A percentile compares a stretch with the other conserved stretches of the same genome.
These are phyloP conservation scores for Emmelina monodactyla DNA, from an alignment of 2,888 invertebrate genomes.

Conservation along the genomic window DNA sequence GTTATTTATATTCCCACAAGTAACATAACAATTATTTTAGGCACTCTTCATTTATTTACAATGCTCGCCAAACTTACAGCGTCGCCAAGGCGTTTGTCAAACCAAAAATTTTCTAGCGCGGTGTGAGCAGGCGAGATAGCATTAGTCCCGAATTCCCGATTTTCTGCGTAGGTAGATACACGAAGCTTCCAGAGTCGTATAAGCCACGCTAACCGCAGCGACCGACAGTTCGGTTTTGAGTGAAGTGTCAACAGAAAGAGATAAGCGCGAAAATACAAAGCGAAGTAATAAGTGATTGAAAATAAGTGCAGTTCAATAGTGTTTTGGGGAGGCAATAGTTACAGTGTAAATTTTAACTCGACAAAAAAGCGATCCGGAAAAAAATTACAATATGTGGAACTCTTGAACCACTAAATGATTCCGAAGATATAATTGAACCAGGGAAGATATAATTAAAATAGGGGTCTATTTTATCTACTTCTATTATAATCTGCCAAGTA, in stretches of 20 bases:
- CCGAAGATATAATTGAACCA: too few relatives aligned
- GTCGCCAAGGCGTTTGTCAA: too few relatives aligned
- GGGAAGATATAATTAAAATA: too few relatives aligned
- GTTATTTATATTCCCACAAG: too few relatives aligned
- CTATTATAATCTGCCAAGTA: too few relatives aligned
- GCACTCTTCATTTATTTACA: too few relatives aligned
- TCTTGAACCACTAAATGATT: too few relatives aligned
- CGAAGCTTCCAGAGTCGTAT: constrained; percentile 5
- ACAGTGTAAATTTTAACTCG: constrained; percentile 3
- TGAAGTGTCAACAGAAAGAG: constrained; percentile 6
- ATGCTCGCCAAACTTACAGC: too few relatives aligned
- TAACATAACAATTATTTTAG: too few relatives aligned
- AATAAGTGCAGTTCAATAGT: constrained; percentile 6
- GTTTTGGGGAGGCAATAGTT: background rate
- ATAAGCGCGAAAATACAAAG: constrained; percentile 8
- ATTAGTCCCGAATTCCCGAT: constrained; percentile 3
- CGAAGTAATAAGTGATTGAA: constrained; percentile 7
- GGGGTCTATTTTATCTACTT: too few relatives aligned
- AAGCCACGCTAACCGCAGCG: constrained; percentile 9
- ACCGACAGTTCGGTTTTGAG: constrained; percentile 9
- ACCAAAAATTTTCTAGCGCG: background rate
- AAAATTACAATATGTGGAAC: too few relatives aligned
- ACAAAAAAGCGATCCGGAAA: too few relatives aligned
- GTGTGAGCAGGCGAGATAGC: constrained; percentile 3
- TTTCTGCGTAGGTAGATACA: constrained; percentile 1